Base-by-base conservation (phyloP, 1,140 invertebrate species). In the Araneus ventricosus region DNA sequence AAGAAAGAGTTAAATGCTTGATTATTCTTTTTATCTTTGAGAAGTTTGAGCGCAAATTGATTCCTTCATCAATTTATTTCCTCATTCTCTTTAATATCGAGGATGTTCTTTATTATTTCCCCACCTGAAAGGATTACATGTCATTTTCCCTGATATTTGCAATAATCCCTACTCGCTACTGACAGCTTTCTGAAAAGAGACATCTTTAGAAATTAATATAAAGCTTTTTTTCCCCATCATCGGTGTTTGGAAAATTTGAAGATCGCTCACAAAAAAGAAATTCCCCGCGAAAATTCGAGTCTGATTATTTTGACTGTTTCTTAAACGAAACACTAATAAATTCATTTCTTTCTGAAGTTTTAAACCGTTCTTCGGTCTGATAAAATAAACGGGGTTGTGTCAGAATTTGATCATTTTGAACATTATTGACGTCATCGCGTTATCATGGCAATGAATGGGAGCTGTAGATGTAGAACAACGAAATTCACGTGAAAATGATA, bases 131-230 rank as follows among this genome's bases (percentile, higher is more conserved):
- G 67, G 67, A 75, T 75, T 75, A 75, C 67, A 34, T 75, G 67
- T 34, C 67, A 75, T 75, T 75, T 75, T 75, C 17, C 67, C 30
- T 75, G 67, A 75, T 75, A 75, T 75, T 75, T 37, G 30, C 67
- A 75, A 75, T 75, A 75, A 75, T 75, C 67, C 67, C 67, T 75
- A 34, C 14, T 34, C 67, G 30, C 4, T 30, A 34, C 27, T 75
- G 67, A 75, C 67, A 75, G 67, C 30, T 75, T 75, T 75, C 17
- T 34, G 67, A 75, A 30, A 75, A 75, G 30, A 75, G 30, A 75
- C 30, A 75, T 37, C 67, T 37, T 34, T 75, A 17, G 67, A 75
- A 75, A 75, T 75, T 75, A 75, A 75, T 75, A 75, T 75, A 34
- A 75, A 75, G 30, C 0, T 20, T 37, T 27, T 37, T 10, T 34